phyloP scores from a whole-genome alignment of 2,113 vertebrate genomes.

The Enhydra lutris region DNA sequence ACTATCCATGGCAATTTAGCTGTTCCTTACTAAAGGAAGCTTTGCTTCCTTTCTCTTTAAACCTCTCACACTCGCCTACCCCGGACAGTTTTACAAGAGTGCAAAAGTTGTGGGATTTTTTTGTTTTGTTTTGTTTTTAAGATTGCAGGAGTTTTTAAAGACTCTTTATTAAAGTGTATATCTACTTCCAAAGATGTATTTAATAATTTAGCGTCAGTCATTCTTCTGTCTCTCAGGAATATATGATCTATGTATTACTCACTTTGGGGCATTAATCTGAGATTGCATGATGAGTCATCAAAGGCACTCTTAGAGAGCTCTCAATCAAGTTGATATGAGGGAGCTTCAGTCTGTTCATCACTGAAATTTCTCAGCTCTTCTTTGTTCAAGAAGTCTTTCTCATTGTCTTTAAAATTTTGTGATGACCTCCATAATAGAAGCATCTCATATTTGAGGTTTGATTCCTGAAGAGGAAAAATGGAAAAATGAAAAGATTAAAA shows the following conservation, averaged over 20 bases:
- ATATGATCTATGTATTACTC: neutral
- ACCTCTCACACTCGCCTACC: neutral
- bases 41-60: neutral
- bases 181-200: slow-evolving; percentile 10
- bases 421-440: neutral
- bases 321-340: neutral
- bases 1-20: neutral
- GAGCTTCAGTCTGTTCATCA: neutral
- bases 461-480: neutral
- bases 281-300: neutral
- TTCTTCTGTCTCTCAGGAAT: neutral
- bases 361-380: neutral
- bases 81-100: neutral
- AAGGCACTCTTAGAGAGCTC: neutral
- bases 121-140: neutral
- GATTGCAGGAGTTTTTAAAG: neutral
- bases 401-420: neutral
- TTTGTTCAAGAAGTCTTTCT: neutral
- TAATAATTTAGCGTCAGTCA: neutral
- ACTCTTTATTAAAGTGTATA: neutral
- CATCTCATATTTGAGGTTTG: neutral
- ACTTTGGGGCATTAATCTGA: neutral
- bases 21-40: neutral
- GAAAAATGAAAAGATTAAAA: neutral
- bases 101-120: neutral